Evolutionary conservation across 2,797 vertebrate genomes (phyloP).

Genomic region (Muraenolepis orangiensis): DNA sequence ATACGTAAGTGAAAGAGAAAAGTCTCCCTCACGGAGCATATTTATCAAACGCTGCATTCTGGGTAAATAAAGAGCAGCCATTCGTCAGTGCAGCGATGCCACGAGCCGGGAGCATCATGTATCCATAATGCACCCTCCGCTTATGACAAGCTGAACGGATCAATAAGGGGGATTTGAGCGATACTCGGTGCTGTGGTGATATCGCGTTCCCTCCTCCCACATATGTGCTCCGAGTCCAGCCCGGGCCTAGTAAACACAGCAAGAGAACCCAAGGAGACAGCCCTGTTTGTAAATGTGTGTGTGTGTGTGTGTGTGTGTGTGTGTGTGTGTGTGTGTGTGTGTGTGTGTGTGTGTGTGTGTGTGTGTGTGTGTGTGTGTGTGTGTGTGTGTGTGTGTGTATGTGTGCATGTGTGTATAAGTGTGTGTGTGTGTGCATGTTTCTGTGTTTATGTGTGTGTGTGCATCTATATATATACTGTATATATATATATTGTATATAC

Average conservation of each 20-base stretch:
- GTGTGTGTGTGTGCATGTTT: neutral
- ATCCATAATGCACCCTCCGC: conserved; percentile 70
- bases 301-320: conserved; percentile 21
- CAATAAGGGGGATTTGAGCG: conserved; percentile 65
- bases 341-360: neutral
- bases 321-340: conserved; percentile 24
- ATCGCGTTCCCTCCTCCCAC: conserved; percentile 55
- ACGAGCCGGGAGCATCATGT: conserved; percentile 57
- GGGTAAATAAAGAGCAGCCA: conserved; percentile 30
- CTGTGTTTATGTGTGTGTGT: neutral
- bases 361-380: neutral
- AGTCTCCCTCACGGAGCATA: neutral
- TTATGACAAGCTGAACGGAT: conserved; percentile 63
- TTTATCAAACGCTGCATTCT: neutral
- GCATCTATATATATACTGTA: neutral
- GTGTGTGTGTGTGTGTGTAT: conserved; percentile 4
- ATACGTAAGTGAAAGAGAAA: neutral
- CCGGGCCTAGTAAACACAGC: conserved; percentile 45
- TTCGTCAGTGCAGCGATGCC: conserved; percentile 54
- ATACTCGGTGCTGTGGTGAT: conserved; percentile 51
- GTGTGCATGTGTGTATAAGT: neutral
- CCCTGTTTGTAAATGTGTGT: neutral
- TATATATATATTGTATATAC: no score
- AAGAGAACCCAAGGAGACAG: neutral
- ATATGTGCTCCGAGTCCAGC: conserved; percentile 56